These are phyloP conservation scores for Zaprionus vittiger DNA, from an alignment of 1,140 invertebrate species.

Conservation along the genomic window DNA sequence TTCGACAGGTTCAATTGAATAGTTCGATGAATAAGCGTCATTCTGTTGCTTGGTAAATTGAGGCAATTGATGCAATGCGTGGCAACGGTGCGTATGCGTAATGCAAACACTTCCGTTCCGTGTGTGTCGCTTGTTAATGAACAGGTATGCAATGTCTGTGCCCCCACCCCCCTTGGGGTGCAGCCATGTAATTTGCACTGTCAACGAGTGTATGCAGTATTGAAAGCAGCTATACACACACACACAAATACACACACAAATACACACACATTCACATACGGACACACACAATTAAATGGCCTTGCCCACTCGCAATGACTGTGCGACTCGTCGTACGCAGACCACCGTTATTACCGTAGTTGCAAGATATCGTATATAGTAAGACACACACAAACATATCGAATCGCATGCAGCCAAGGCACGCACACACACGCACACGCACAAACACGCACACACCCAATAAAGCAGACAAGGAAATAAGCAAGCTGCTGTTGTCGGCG, in stretches of 20 bases:
- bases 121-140: constrained; percentile 40
- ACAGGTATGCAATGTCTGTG: constrained; percentile 4
- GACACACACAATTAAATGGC: constrained; percentile 44
- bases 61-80: background rate
- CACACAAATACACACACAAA: constrained; percentile 5
- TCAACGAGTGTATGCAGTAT: constrained; percentile 8
- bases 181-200: constrained; percentile 31
- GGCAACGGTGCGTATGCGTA: constrained; percentile 62
- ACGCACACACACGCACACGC: background rate
- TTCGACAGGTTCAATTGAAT: background rate
- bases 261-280: background rate
- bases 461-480: constrained; percentile 37
- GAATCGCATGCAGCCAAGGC: background rate
- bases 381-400: background rate
- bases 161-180: background rate
- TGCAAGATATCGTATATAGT: constrained; percentile 13
- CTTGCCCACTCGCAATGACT: constrained; percentile 62
- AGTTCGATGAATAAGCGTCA: background rate
- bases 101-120: constrained; percentile 39
- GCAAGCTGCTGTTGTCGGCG: constrained; percentile 3
- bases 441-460: background rate
- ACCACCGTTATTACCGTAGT: constrained; percentile 55
- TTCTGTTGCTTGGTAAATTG: background rate
- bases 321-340: constrained; percentile 44
- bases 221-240: constrained; percentile 28